phyloP scores from a whole-genome alignment of 1,140 invertebrate species.

The Drosophila tani region DNA sequence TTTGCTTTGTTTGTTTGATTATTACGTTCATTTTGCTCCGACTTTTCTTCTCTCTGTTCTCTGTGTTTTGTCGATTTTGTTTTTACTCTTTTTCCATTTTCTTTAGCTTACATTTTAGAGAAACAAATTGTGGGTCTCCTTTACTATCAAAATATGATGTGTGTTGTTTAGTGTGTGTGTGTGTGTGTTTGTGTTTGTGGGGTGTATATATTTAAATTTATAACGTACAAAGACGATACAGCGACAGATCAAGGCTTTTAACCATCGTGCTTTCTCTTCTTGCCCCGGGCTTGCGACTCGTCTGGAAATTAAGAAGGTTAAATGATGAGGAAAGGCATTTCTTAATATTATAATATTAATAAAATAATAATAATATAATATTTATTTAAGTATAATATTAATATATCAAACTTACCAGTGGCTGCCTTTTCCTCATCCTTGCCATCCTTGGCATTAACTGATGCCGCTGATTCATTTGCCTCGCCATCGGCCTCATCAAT shows the following conservation, averaged over 20 bases:
- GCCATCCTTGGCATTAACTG: slow-evolving; percentile 64
- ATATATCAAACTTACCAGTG: slow-evolving; percentile 27
- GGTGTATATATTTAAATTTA: slow-evolving; percentile 68
- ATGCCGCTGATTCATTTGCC: slow-evolving; percentile 66
- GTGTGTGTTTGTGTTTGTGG: slow-evolving; percentile 40
- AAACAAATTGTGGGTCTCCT: slow-evolving; percentile 67
- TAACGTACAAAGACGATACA: slow-evolving; percentile 77
- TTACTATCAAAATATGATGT: slow-evolving; percentile 82
- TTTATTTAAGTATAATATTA: too few species aligned
- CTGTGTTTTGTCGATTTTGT: slow-evolving; percentile 33
- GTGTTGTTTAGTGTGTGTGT: slow-evolving; percentile 52
- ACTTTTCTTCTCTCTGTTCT: slow-evolving; percentile 19
- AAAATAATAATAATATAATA: too few species aligned
- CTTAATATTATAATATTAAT: too few species aligned
- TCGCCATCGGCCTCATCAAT: slow-evolving; percentile 85
- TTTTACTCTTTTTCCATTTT: slow-evolving; percentile 44
- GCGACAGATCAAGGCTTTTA: slow-evolving; percentile 55
- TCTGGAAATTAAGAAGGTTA: slow-evolving; percentile 39
- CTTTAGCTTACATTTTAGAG: slow-evolving; percentile 68
- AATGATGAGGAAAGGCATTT: background rate
- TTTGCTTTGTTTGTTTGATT: slow-evolving; percentile 69
- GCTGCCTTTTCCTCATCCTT: slow-evolving; percentile 55
- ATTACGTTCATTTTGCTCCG: slow-evolving; percentile 61
- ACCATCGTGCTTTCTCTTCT: slow-evolving; percentile 90
- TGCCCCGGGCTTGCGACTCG: slow-evolving; percentile 87